Base-by-base conservation (phyloP, 2,888 invertebrate species). In the Meteorus colon region DNA sequence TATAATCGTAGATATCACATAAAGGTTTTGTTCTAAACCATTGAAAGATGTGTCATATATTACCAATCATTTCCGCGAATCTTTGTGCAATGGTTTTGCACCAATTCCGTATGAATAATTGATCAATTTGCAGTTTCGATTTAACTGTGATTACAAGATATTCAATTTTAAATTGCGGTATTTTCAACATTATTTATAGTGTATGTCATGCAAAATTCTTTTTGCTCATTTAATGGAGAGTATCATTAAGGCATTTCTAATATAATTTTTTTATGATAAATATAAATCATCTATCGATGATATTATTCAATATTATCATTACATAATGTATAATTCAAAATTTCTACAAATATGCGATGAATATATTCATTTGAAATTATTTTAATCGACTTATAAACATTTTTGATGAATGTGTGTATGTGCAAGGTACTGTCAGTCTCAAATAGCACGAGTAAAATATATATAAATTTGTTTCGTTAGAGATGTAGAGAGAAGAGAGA, bases 391-490 rank as follows among this genome's bases (percentile, higher is more conserved):
- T 74, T 79, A 74, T 60, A 73, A 71, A 73, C 31, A 70, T 59
- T 51, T 16, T 4, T 24, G 55, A 48, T 48, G 34, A 55, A 75
- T 45, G 48, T 66, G 78, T 79, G 76, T 74, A 77, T 83, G 83
- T 83, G 82, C 82, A 85, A 82, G 83, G 83, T 86, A 82, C 84
- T 84, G n/a, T 88, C 87, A 89, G 89, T 88, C 88, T 88, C 86
- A 88, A 86, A 82, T 84, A 85, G 84, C 82, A 83, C 82, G 82
- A 82, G 79, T 65, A 34, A 65, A 8, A 65, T 19, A 55, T 19
- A 55, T 19, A 19, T 24, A 24, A 24, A 24, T 51, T n/a, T 19
- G 5, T 51, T n/a, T 51, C 5, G 45, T 82, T 79, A 81, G 84
- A 81, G 84, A 45, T 45, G 41, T 34, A 34, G 34, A 34, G 34